These are phyloP conservation scores for Poecilia wingei DNA, from an alignment of 2,797 vertebrate species.

Conservation along the genomic window DNA sequence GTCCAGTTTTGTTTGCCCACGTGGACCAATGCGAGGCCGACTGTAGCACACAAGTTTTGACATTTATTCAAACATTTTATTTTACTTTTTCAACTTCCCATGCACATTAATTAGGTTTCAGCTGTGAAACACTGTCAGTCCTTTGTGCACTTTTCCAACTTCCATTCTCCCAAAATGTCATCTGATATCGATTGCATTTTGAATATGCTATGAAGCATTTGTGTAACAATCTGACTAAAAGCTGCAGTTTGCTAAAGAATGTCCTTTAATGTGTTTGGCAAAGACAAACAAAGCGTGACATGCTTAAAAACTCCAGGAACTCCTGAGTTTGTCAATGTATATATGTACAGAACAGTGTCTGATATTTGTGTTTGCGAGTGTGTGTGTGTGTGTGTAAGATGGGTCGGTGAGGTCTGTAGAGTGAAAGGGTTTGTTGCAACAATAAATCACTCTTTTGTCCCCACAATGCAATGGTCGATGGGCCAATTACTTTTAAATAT, in stretches of 20 bases:
- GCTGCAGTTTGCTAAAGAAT: conserved; percentile 27
- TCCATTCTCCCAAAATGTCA: conserved; percentile 54
- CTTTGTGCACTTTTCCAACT: conserved; percentile 7
- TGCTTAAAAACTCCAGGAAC: conserved; percentile 19
- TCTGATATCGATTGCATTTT: conserved; percentile 43
- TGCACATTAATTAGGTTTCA: conserved; percentile 42
- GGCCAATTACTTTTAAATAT: conserved; percentile 60
- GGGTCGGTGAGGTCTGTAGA: conserved; percentile 11
- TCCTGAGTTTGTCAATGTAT: conserved; percentile 18
- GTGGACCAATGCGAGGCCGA: conserved; percentile 11
- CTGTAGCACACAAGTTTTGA: conserved; percentile 10
- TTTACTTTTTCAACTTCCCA: conserved; percentile 31
- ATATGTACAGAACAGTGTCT: neutral
- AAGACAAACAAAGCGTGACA: conserved; percentile 15
- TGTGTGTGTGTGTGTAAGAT: conserved; percentile 14
- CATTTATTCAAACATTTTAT: conserved; percentile 36
- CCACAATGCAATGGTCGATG: conserved; percentile 39
- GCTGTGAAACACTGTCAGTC: conserved; percentile 24
- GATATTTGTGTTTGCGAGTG: conserved; percentile 8
- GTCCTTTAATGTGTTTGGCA: conserved; percentile 30
- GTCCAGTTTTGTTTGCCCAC: conserved; percentile 51
- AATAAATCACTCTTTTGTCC: conserved; percentile 48
- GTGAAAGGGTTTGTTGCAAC: conserved; percentile 44
- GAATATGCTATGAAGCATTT: conserved; percentile 21
- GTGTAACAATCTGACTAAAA: conserved; percentile 46